phyloP scores from a whole-genome alignment of 92 coral and sea anemone genomes.

The Parazoanthus darwini region DNA sequence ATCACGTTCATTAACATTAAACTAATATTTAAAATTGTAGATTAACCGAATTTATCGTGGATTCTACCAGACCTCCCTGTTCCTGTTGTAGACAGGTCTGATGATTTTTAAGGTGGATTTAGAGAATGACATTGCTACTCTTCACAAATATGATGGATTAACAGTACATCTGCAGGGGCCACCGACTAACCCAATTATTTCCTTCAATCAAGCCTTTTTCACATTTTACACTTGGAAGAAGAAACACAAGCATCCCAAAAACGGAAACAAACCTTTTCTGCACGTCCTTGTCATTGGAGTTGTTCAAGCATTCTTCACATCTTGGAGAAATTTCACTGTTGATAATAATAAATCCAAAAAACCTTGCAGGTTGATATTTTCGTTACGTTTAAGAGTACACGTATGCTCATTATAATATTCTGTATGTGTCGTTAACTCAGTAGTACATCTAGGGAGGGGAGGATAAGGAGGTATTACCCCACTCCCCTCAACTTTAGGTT shows the following conservation, averaged over 20 bases:
- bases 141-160: background rate
- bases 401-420: background rate
- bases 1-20: background rate
- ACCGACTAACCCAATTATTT: no score
- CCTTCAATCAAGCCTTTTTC: background rate
- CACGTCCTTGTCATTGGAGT: background rate
- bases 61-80: no score
- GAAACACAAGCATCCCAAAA: background rate
- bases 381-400: background rate
- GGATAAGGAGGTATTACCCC: background rate
- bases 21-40: background rate
- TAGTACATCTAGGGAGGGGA: background rate
- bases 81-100: no score
- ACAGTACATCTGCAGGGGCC: background rate
- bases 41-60: no score
- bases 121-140: no score
- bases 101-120: no score
- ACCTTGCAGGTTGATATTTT: background rate
- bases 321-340: constrained; percentile 38
- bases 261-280: constrained; percentile 16
- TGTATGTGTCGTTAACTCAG: background rate
- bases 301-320: constrained; percentile 26
- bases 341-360: no score
- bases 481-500: background rate
- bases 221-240: background rate